A percentile compares a stretch with the other conserved stretches of the same genome.
These are phyloP conservation scores for Drosophila helvetica DNA, from an alignment of 2,888 invertebrate species.

Conservation along the genomic window DNA sequence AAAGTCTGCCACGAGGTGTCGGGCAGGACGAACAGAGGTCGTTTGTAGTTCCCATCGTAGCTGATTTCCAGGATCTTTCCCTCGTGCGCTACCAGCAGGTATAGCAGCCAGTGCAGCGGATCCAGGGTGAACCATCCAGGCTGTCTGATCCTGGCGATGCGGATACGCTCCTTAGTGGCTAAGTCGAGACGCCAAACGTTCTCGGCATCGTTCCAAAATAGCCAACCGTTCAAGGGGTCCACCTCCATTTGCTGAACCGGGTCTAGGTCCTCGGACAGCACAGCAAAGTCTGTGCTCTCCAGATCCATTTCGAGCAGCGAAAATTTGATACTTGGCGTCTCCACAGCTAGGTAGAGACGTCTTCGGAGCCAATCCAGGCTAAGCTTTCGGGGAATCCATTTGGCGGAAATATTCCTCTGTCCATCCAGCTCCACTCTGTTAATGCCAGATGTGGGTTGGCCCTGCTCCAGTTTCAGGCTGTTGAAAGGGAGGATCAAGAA, in stretches of 20 bases:
- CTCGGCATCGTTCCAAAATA: slow-evolving; percentile 88
- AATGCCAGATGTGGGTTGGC: slow-evolving; percentile 18
- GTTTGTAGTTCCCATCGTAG: slow-evolving; percentile 64
- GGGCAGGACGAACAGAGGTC: neutral
- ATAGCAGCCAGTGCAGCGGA: slow-evolving; percentile 65
- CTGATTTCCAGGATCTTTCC: slow-evolving; percentile 65
- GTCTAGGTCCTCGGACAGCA: slow-evolving; percentile 4
- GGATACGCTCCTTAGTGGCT: slow-evolving; percentile 18
- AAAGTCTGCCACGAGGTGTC: slow-evolving; percentile 61
- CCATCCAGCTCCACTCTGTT: slow-evolving; percentile 61
- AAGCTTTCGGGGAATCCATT: slow-evolving; percentile 88
- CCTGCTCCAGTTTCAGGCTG: slow-evolving; percentile 20
- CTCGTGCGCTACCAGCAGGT: slow-evolving; percentile 48
- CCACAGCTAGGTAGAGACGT: slow-evolving; percentile 92
- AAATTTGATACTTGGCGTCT: slow-evolving; percentile 72
- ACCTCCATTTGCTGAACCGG: slow-evolving; percentile 93
- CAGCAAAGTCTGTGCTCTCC: slow-evolving; percentile 18
- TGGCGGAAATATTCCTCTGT: slow-evolving; percentile 3
- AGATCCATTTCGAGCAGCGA: slow-evolving; percentile 38
- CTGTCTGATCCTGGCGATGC: slow-evolving; percentile 17
- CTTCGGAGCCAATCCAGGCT: slow-evolving; percentile 96
- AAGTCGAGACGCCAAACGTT: slow-evolving; percentile 64
- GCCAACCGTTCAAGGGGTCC: slow-evolving; percentile 95
- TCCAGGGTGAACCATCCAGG: slow-evolving; percentile 58
- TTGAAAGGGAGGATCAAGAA: neutral